Percentiles rank a stretch among this genome's conserved stretches.
These are phyloP conservation scores for Lucilia cuprina DNA, from an alignment of 1,140 invertebrate species.

Conservation along the genomic window DNA sequence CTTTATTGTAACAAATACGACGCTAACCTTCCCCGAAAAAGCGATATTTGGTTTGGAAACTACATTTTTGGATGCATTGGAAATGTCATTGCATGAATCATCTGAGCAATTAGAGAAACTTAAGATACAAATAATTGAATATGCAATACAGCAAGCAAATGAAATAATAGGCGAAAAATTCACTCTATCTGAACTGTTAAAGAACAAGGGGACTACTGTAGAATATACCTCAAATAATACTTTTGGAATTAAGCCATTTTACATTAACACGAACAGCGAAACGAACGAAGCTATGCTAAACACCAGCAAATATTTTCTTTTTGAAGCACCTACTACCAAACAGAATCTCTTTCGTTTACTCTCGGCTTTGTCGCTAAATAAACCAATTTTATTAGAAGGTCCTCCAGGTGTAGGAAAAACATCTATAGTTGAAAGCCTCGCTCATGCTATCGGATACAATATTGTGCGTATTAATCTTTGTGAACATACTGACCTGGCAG, in stretches of 20 bases:
- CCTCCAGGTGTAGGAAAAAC: constrained; percentile 98
- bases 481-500: constrained; percentile 97
- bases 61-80: constrained; percentile 90
- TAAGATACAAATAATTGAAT: constrained; percentile 41
- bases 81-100: constrained; percentile 63
- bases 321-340: constrained; percentile 84
- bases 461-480: constrained; percentile 96
- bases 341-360: constrained; percentile 85
- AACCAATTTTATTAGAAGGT: constrained; percentile 95
- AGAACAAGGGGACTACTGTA: constrained; percentile 48
- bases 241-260: constrained; percentile 80
- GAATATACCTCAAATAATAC: constrained; percentile 41
- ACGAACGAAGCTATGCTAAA: constrained; percentile 42
- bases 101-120: constrained; percentile 48
- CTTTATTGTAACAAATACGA: constrained; percentile 80
- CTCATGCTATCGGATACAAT: constrained; percentile 80
- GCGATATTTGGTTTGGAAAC: constrained; percentile 90
- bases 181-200: constrained; percentile 39
- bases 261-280: constrained; percentile 64
- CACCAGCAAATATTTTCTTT: constrained; percentile 68
- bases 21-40: constrained; percentile 68
- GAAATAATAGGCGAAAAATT: constrained; percentile 45
- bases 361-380: constrained; percentile 85
- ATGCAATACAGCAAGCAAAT: constrained; percentile 47
- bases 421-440: constrained; percentile 90